Percentiles rank a stretch among this genome's conserved stretches.
Conservation (phyloP, 2,113 vertebrate species). For the Neoarius graeffei region DNA sequence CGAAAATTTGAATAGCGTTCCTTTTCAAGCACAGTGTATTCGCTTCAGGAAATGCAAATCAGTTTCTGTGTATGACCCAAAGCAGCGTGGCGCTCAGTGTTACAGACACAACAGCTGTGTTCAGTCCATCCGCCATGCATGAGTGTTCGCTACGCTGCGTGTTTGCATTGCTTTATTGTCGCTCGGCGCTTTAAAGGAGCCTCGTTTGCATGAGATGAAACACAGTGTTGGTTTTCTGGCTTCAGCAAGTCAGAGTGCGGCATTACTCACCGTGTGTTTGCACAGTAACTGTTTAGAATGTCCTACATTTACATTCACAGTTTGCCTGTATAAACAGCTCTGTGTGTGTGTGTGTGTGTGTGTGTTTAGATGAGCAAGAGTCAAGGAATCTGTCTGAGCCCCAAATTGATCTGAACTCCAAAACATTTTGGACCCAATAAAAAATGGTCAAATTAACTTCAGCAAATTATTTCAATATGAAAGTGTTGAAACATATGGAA, state of each 20-base stretch:
- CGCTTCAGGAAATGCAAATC: background rate
- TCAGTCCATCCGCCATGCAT: background rate
- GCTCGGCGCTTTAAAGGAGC: background rate
- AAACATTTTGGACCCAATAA: background rate
- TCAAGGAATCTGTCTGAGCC: background rate
- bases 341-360: conserved; percentile 24
- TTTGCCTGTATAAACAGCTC: conserved; percentile 29
- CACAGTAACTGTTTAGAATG: conserved; percentile 34
- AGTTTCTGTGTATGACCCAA: background rate
- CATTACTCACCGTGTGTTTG: conserved; percentile 13
- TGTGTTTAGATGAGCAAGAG: background rate
- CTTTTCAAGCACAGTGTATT: background rate
- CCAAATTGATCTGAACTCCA: background rate
- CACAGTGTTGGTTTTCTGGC: background rate
- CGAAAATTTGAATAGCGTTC: background rate
- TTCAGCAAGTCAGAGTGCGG: background rate
- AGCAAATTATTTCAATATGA: background rate
- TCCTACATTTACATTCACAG: conserved; percentile 30
- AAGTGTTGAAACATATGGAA: background rate
- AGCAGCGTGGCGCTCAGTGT: background rate
- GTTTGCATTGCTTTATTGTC: background rate
- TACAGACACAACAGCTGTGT: background rate
- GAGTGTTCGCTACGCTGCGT: background rate
- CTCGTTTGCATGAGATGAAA: conserved; percentile 21
- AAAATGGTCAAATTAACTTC: background rate